Evolutionary conservation across 2,888 invertebrate genomes (phyloP).

Genomic region (Acanthosoma haemorrhoidale): DNA sequence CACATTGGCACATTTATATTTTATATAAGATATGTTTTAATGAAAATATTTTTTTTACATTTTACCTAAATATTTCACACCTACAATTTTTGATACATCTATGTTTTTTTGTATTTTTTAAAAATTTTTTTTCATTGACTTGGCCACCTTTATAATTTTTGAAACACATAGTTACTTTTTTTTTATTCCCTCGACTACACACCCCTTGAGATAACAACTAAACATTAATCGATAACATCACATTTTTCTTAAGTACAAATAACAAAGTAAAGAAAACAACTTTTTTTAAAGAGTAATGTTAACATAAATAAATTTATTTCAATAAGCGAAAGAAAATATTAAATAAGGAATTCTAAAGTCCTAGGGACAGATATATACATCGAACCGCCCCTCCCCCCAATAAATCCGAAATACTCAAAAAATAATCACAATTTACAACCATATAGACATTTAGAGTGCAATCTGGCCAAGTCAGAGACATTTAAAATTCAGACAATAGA

Average conservation of each 20-base stretch:
- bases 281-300: not conserved
- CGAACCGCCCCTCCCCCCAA: slow-evolving; percentile 1
- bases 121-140: slow-evolving; percentile 27
- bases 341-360: slow-evolving; percentile 25
- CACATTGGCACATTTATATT: slow-evolving; percentile 40
- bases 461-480: slow-evolving; percentile 33
- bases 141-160: slow-evolving; percentile 20
- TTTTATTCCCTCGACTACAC: not conserved
- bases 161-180: slow-evolving; percentile 1
- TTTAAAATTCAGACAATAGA: slow-evolving; percentile 20
- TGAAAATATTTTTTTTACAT: slow-evolving; percentile 38
- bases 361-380: slow-evolving; percentile 28
- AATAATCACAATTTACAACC: slow-evolving; percentile 28
- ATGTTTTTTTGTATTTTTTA: slow-evolving; percentile 21
- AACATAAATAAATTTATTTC: slow-evolving; percentile 26
- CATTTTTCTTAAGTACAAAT: slow-evolving; percentile 28
- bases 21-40: slow-evolving; percentile 41
- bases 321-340: not conserved
- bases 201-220: slow-evolving; percentile 22
- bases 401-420: slow-evolving; percentile 15
- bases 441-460: slow-evolving; percentile 2
- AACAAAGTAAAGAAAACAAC: slow-evolving; percentile 25
- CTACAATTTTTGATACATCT: slow-evolving; percentile 32
- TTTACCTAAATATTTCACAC: slow-evolving; percentile 37
- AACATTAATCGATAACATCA: slow-evolving; percentile 26